Base-by-base conservation (phyloP, 2,797 vertebrate species). In the Pseudopleuronectes americanus region DNA sequence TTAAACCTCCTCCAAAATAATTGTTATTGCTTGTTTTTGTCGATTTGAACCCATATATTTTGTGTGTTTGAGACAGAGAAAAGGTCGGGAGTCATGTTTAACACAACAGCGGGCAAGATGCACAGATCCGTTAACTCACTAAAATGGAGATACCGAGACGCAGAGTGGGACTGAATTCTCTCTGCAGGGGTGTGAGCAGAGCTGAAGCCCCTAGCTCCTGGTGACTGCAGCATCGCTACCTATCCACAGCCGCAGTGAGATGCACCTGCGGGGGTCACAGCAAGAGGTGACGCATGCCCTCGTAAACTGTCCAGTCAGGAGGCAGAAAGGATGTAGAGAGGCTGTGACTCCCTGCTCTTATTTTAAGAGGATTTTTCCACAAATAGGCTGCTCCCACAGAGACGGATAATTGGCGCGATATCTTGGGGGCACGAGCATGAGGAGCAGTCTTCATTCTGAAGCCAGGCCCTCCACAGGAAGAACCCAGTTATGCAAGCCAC, bases 381-480 rank as follows among this genome's bases (percentile, higher is more conserved):
- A 93, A 94, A 94, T 94, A 94, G 93, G 81, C 83, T 87, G 81
- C 88, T 85, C 93, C 93, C 89, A 90, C 92, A 84, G 93, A 90
- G 93, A 92, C 85, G 81, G 87, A 92, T 94, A 94, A 94, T 94
- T 94, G 92, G 87, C 87, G 84, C 76, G 87, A 92, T 92, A 83
- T 93, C 93, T 94, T 74, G 68, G 83, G 90, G 92, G 92, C 90
- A 90, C 47, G 21, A 81, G 75, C 80, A 77, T 64, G 90, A 91
- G 78, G 83, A 85, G 87, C 69, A 74, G 86, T 85, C 75, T 88
- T 83, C 64, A 71, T 83, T 90, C 84, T 69, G 85, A 85, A 89
- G 91, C 89, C 89, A 91, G 36, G 68, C 68, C 93, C 93, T 84
- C 92, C 82, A 75, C 92, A 89, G 86, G 90, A 91, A 81, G 70